Evolutionary conservation across 2,888 invertebrate species (phyloP).

Genomic region (Polymixis lichenea): DNA sequence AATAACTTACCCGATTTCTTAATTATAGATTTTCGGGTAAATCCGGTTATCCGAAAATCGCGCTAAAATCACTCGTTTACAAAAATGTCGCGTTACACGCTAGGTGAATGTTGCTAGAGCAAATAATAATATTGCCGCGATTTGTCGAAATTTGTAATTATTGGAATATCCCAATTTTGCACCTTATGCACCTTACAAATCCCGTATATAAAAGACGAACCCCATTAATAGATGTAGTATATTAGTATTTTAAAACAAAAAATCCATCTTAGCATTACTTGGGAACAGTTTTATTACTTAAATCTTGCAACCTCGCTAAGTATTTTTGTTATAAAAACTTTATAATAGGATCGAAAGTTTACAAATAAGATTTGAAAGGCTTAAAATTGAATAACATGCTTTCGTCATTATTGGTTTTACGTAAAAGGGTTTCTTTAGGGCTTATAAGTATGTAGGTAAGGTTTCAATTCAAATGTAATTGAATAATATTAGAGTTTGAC

Average conservation of each 20-base stretch:
- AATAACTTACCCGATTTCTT: too few relatives aligned
- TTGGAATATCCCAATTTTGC: too few relatives aligned
- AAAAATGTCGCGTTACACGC: too few relatives aligned
- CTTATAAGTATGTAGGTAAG: neutral
- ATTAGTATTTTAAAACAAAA: neutral
- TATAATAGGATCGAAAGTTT: conserved; percentile 30
- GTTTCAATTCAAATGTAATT: conserved; percentile 24
- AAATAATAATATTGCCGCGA: too few relatives aligned
- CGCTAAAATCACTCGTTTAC: too few relatives aligned
- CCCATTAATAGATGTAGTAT: neutral
- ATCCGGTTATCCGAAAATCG: too few relatives aligned
- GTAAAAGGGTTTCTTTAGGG: conserved; percentile 21
- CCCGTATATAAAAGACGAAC: too few relatives aligned
- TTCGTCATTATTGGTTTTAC: conserved; percentile 47
- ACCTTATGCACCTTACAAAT: too few relatives aligned
- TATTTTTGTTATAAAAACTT: conserved; percentile 35
- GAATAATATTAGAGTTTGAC: conserved; percentile 10
- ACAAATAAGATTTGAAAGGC: conserved; percentile 22
- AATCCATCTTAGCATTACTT: neutral
- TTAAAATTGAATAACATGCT: conserved; percentile 41
- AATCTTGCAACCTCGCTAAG: conserved; percentile 11
- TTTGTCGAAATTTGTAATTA: too few relatives aligned
- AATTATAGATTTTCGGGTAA: too few relatives aligned
- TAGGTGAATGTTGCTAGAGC: too few relatives aligned
- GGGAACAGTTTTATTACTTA: conserved; percentile 10